A percentile compares a stretch with the other conserved stretches of the same genome.
Conservation (phyloP, 2,797 vertebrate species). For the Rhabdomys pumilio region DNA sequence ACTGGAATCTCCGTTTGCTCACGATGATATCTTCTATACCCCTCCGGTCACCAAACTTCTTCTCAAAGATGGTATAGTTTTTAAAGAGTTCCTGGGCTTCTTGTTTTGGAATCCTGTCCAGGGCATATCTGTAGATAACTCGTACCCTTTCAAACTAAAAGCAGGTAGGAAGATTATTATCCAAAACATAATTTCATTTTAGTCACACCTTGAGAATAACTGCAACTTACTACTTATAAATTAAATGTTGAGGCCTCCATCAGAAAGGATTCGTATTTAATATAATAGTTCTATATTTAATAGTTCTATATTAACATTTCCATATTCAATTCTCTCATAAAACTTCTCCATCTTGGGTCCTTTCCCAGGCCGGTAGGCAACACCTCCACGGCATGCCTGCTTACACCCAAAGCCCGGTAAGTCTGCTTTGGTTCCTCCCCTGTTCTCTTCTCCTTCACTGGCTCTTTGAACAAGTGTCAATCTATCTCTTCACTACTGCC, state of each 20-base stretch:
- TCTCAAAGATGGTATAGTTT: constrained; percentile 99
- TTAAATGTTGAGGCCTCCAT: background rate
- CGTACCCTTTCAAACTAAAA: constrained; percentile 97
- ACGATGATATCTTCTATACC: constrained; percentile 99
- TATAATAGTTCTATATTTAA: background rate
- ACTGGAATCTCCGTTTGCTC: constrained; percentile 98
- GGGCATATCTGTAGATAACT: constrained; percentile 97
- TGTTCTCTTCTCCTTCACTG: background rate
- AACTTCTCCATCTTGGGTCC: background rate
- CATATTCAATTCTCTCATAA: background rate
- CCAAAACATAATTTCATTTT: background rate
- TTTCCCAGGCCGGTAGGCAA: background rate
- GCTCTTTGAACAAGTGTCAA: background rate
- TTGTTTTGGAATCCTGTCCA: constrained; percentile 97
- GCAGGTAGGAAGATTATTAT: background rate
- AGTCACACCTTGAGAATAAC: background rate
- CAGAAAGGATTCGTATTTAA: background rate
- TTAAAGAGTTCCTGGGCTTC: constrained; percentile 98
- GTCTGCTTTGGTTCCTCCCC: background rate
- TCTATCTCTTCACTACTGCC: background rate
- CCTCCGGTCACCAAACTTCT: constrained; percentile 97
- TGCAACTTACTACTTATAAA: background rate
- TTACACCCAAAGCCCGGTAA: background rate
- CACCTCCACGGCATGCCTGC: background rate
- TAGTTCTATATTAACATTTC: background rate